Evolutionary conservation across 2,113 vertebrate genomes (phyloP).

Genomic region (Halichoeres trimaculatus): DNA sequence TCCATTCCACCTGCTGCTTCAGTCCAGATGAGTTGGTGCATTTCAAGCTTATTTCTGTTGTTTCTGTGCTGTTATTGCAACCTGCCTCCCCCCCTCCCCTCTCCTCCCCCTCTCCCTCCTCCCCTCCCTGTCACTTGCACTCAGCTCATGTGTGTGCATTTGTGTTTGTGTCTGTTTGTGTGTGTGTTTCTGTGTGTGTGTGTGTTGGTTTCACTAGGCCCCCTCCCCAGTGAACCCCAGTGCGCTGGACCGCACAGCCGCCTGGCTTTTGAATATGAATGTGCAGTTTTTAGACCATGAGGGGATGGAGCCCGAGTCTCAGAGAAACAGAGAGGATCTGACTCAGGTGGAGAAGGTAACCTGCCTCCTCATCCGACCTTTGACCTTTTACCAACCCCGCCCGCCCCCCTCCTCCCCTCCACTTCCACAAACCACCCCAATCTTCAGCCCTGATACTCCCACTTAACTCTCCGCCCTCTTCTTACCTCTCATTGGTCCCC

Average conservation of each 20-base stretch:
- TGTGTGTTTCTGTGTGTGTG: conserved; percentile 51
- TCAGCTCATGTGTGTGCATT: conserved; percentile 69
- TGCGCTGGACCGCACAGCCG: conserved; percentile 98
- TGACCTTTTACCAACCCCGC: conserved; percentile 47
- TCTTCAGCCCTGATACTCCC: conserved; percentile 31
- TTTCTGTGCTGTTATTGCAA: conserved; percentile 72
- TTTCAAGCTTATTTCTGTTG: conserved; percentile 76
- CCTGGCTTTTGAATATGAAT: conserved; percentile 99
- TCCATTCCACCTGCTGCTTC: conserved; percentile 75
- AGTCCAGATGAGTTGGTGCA: conserved; percentile 58
- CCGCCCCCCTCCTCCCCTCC: not conserved
- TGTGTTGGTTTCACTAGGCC: conserved; percentile 93
- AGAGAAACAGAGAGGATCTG: conserved; percentile 97
- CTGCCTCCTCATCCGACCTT: conserved; percentile 49
- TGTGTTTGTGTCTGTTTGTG: conserved; percentile 52
- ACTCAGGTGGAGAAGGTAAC: conserved; percentile 99
- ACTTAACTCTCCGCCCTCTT: conserved; percentile 50
- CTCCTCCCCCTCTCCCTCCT: not conserved
- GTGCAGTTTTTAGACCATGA: conserved; percentile 98
- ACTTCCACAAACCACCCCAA: conserved; percentile 56
- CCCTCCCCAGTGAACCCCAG: conserved; percentile 98
- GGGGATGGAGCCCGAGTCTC: conserved; percentile 91
- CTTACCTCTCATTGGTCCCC: conserved; percentile 48
- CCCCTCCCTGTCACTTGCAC: conserved; percentile 62
- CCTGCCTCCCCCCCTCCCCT: conserved; percentile 15